These are phyloP conservation scores for Eonycteris spelaea DNA, from an alignment of 2,113 vertebrate genomes.

Conservation along the genomic window DNA sequence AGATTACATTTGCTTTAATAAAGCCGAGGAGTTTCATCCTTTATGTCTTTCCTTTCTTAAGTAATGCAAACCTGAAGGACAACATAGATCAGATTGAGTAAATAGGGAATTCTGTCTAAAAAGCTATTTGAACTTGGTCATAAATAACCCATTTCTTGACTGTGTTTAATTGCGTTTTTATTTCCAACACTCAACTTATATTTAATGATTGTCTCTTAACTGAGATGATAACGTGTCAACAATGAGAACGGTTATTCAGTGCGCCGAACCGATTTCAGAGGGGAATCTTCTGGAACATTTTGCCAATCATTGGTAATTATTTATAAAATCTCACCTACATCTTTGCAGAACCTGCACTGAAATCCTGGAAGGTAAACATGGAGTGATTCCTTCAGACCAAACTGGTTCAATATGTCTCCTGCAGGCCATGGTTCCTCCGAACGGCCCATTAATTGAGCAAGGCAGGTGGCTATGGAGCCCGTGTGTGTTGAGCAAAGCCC, in stretches of 20 bases:
- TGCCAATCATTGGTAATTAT: neutral
- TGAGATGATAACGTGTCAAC: neutral
- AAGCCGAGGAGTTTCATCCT: slow-evolving; percentile 67
- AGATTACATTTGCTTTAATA: slow-evolving; percentile 79
- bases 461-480: neutral
- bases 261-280: neutral
- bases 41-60: neutral
- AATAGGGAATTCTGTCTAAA: neutral
- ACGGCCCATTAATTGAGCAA: neutral
- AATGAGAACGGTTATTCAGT: neutral
- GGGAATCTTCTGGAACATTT: neutral
- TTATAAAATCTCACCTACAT: neutral
- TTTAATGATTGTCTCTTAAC: neutral
- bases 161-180: neutral
- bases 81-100: neutral
- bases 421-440: neutral
- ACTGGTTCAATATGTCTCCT: neutral
- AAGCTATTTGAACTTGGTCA: neutral
- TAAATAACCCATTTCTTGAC: neutral
- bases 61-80: neutral
- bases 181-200: neutral
- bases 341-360: neutral
- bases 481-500: neutral
- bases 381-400: neutral
- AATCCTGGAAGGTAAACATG: neutral